phyloP scores from a whole-genome alignment of 2,113 vertebrate species.

The Nerophis lumbriciformis region DNA sequence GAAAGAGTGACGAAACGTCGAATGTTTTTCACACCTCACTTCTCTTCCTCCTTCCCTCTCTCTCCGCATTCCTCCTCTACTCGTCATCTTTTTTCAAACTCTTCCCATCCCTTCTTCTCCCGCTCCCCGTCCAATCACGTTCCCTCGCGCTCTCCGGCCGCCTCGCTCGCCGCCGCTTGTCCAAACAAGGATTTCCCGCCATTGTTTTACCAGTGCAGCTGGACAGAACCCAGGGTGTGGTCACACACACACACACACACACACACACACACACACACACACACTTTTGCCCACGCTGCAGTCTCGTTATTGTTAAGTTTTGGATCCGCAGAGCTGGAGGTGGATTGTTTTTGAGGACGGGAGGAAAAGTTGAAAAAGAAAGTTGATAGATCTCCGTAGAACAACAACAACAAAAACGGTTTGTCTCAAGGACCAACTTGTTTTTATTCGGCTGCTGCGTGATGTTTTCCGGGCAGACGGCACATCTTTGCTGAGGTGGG shows the following conservation, averaged over 20 bases:
- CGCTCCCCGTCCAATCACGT: neutral
- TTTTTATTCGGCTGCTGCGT: neutral
- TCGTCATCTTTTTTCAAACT: constrained; percentile 8
- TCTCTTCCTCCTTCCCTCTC: neutral
- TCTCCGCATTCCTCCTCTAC: neutral
- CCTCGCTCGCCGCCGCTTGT: constrained; percentile 30
- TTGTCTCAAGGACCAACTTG: neutral
- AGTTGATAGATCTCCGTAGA: constrained; percentile 11
- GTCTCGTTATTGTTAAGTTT: constrained; percentile 17
- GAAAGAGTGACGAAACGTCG: neutral
- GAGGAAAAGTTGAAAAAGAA: constrained; percentile 32
- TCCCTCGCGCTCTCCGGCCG: neutral
- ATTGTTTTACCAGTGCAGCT: constrained; percentile 68
- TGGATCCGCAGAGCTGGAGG: constrained; percentile 3
- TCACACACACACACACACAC: constrained; percentile 27
- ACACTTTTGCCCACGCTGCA: constrained; percentile 51
- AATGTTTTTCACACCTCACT: neutral
- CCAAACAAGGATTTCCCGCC: constrained; percentile 77
- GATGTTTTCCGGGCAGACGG: neutral
- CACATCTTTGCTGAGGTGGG: constrained; percentile 1
- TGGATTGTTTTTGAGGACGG: neutral
- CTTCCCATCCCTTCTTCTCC: constrained; percentile 1
- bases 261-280: constrained; percentile 25
- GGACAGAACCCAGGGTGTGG: constrained; percentile 59
- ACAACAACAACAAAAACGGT: constrained; percentile 7